Percentiles rank a stretch among this genome's conserved stretches.
phyloP scores from a whole-genome alignment of 2,888 invertebrate genomes.

The Anagyrus pseudococci region DNA sequence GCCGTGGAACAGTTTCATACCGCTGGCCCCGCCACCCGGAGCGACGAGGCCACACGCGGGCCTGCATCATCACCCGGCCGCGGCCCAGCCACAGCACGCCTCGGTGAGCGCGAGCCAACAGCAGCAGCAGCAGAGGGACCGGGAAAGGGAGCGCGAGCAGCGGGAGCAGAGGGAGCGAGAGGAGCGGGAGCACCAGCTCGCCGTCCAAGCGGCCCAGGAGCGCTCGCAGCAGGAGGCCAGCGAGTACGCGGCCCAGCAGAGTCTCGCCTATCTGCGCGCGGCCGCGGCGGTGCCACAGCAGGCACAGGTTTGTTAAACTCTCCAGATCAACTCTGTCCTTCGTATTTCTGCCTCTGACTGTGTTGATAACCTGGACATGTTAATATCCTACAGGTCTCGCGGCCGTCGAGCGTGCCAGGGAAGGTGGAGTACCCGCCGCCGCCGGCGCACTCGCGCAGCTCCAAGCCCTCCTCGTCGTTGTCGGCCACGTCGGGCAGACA shows the following conservation, averaged over 20 bases:
- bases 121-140: slow-evolving; percentile 38
- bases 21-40: slow-evolving; percentile 55
- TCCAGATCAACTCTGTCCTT: neutral
- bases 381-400: slow-evolving; percentile 48
- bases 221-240: slow-evolving; percentile 55
- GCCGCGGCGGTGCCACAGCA: slow-evolving; percentile 48
- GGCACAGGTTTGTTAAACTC: slow-evolving; percentile 42
- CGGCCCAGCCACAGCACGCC: slow-evolving; percentile 49
- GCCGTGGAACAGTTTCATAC: slow-evolving; percentile 57
- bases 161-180: slow-evolving; percentile 46
- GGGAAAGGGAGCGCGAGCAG: slow-evolving; percentile 48
- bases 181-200: slow-evolving; percentile 49
- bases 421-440: slow-evolving; percentile 59
- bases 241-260: slow-evolving; percentile 60
- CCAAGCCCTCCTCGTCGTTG: slow-evolving; percentile 45
- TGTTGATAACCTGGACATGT: neutral
- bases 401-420: slow-evolving; percentile 57
- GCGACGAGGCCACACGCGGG: slow-evolving; percentile 45
- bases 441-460: slow-evolving; percentile 63
- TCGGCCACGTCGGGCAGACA: slow-evolving; percentile 56
- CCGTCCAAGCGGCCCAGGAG: slow-evolving; percentile 50
- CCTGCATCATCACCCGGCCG: slow-evolving; percentile 25
- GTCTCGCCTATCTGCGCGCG: slow-evolving; percentile 35
- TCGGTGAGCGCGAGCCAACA: slow-evolving; percentile 22
- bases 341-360: too few relatives aligned